These are phyloP conservation scores for Macrocentrus cingulum DNA, from an alignment of 1,140 invertebrate genomes.

Conservation along the genomic window DNA sequence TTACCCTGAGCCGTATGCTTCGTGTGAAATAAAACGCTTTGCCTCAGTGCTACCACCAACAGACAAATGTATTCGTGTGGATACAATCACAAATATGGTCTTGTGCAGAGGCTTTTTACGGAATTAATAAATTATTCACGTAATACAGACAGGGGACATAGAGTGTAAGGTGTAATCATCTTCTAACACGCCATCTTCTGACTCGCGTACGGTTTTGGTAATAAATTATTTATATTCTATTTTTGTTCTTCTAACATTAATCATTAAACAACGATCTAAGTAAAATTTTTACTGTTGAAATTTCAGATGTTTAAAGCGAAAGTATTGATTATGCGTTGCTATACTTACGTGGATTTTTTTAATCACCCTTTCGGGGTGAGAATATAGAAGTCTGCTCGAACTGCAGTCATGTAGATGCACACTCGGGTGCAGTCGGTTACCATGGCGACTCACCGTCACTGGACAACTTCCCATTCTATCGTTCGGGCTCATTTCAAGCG, in stretches of 20 bases:
- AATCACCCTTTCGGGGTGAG: too few species aligned
- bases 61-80: background rate
- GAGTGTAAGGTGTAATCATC: slow-evolving; percentile 49
- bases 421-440: slow-evolving; percentile 56
- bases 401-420: slow-evolving; percentile 44
- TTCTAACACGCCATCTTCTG: slow-evolving; percentile 40
- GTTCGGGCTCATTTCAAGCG: slow-evolving; percentile 35
- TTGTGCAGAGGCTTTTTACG: slow-evolving; percentile 29
- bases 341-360: too few species aligned
- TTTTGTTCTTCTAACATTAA: too few species aligned
- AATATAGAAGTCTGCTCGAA: slow-evolving; percentile 1
- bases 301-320: too few species aligned
- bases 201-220: slow-evolving; percentile 36
- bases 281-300: too few species aligned
- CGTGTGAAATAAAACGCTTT: slow-evolving; percentile 18
- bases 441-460: slow-evolving; percentile 57
- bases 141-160: slow-evolving; percentile 30
- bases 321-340: too few species aligned
- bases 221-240: too few species aligned
- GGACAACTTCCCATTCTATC: slow-evolving; percentile 44
- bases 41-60: background rate
- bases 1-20: slow-evolving; percentile 13
- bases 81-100: background rate
- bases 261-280: slow-evolving; percentile 8
- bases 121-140: slow-evolving; percentile 50